Evolutionary conservation across 2,888 invertebrate genomes (phyloP), one percentile per base, ranked within the genome.

Genomic region (Ichneumoninae sp.): DNA sequence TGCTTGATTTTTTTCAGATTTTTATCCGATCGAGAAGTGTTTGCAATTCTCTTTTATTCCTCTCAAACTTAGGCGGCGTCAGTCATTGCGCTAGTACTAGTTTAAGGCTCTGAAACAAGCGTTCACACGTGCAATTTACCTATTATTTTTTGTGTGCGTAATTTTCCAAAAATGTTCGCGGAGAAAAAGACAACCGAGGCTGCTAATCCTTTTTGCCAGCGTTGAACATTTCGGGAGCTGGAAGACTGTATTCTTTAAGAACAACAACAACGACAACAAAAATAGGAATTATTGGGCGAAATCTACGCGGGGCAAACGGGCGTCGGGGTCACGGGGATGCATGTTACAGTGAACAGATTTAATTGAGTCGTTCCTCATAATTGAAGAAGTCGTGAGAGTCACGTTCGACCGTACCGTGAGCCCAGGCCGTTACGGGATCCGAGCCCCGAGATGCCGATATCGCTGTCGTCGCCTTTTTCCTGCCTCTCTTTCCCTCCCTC

Each of bases 351-450:
- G 54, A 79, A 82, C 70, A 80, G 75, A 87, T 87, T 86, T 87
- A 87, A 87, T 87, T 87, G 86, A 87, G 86, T 87, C 85, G 86
- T 87, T 84, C 84, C 83, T 87, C 86, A 87, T 87, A 86, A 86
- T 84, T 74, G 85, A 79, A 82, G 84, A 82, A 84, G 83, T 82
- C 83, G 85, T 81, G 80, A 83, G 84, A 87, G 86, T 87, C 86
- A 87, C 86, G 86, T 87, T 87, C 83, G 78, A 78, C 44, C 86
- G 82, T 84, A 84, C 86, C 75, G 82, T 79, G 82, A 79, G 82
- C 52, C 36, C 44, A 36, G 65, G 65, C 84, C 70, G 78, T 84
- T 84, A 82, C 84, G 84, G 84, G 84, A 75, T 79, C 82, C 82
- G 65, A 74, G 71, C 52, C 74, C 44, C 71, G 75, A 82, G 82